Conservation (phyloP, 2,113 vertebrate genomes). For the Gasterosteus nipponicus region DNA sequence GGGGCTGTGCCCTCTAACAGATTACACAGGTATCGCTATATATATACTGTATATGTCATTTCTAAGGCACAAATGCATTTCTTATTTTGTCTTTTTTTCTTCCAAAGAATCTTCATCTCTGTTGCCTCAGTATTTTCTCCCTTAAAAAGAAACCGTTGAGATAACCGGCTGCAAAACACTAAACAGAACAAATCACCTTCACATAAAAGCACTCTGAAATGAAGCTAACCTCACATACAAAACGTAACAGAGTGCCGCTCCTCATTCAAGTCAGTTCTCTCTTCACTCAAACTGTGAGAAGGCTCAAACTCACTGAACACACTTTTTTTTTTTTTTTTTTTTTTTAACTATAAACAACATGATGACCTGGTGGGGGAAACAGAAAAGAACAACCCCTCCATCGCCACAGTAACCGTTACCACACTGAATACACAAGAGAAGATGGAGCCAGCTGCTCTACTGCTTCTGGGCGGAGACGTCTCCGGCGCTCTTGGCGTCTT, state of each 20-base stretch:
- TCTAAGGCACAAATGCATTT: slow-evolving; percentile 79
- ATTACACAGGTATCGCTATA: neutral
- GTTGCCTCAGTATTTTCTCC: slow-evolving; percentile 26
- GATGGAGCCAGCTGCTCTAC: slow-evolving; percentile 65
- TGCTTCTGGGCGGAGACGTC: slow-evolving; percentile 76
- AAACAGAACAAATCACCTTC: neutral
- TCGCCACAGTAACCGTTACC: neutral
- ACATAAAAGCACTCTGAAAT: slow-evolving; percentile 17
- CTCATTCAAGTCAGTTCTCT: slow-evolving; percentile 26
- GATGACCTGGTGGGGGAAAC: neutral
- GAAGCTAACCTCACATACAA: slow-evolving; percentile 28
- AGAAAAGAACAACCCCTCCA: neutral
- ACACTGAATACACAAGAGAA: neutral
- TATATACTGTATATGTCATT: slow-evolving; percentile 1
- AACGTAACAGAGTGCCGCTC: slow-evolving; percentile 30
- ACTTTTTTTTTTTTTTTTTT: neutral
- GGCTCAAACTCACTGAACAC: slow-evolving; percentile 28
- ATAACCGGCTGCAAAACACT: slow-evolving; percentile 2
- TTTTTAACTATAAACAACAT: slow-evolving; percentile 21
- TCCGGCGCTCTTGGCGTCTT: slow-evolving; percentile 83
- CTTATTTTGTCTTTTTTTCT: slow-evolving; percentile 18
- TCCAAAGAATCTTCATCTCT: slow-evolving; percentile 6
- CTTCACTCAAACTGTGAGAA: slow-evolving; percentile 21
- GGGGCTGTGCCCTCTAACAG: slow-evolving; percentile 26
- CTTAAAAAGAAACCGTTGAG: slow-evolving; percentile 19